Evolutionary conservation across 2,797 vertebrate genomes (phyloP), one percentile per base, ranked within the genome.

Genomic region (Micromesistius poutassou): DNA sequence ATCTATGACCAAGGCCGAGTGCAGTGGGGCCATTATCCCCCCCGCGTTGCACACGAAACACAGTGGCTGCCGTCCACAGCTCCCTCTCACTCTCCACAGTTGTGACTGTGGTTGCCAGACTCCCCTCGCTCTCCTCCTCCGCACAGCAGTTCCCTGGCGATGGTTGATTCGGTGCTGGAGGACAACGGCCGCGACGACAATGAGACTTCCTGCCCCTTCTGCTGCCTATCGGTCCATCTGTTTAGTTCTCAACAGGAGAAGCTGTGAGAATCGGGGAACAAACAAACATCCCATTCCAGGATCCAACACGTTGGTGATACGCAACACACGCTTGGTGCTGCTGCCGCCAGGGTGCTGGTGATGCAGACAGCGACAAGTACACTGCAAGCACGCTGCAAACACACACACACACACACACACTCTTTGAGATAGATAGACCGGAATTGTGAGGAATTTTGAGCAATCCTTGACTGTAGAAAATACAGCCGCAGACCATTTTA

Each of bases 1-100:
- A 78, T 89, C 83, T 86, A 75, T n/a, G 74, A 87, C 86, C 89
- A 91, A 91, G 92, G 89, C 90, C 82, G 81, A 88, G 87, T 76
- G 62, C 79, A 70, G 55, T n/a, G 55, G 86, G 81, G 79, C 85
- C 77, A 68, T 76, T 55, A 71, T 46, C 74, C 71, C 80, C 80
- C 81, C 36, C 30, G 77, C 5, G 9, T 50, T 9, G 22, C 36
- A 81, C 73, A 82, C 80, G 77, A 78, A 83, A 76, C 79, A 82
- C 74, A 83, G 73, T 30, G 79, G 38, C 76, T 55, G 66, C 40
- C 30, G 73, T 75, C 46, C 70, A 79, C 81, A 79, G 78, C 46
- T 72, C 81, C 83, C 77, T 79, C 68, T 16, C 9, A 16, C 6
- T 25, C 30, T 33, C n/a, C 73, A 14, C 14, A 16, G 16, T n/a